Evolutionary conservation across 2,797 vertebrate species (phyloP).

Genomic region (Enteromius anoplus): DNA sequence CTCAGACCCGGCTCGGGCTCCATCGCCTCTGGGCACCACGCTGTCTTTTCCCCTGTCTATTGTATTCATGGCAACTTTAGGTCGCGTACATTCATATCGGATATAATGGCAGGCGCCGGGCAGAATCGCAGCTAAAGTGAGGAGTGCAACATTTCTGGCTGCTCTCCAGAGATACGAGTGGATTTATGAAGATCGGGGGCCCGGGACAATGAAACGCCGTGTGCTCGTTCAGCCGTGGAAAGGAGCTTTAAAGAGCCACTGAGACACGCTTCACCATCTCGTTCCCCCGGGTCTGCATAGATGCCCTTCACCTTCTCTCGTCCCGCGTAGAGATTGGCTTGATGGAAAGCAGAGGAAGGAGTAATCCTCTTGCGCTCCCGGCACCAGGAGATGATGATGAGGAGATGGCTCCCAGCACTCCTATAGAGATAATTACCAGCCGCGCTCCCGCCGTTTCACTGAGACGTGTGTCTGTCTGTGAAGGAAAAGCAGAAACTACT

Average conservation of each 20-base stretch:
- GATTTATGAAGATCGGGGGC: conserved; percentile 59
- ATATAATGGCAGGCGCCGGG: conserved; percentile 42
- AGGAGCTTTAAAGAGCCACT: conserved; percentile 59
- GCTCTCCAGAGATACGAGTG: conserved; percentile 60
- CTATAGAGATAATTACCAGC: conserved; percentile 52
- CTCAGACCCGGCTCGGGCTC: conserved; percentile 14
- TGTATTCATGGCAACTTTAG: conserved; percentile 35
- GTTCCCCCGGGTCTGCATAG: conserved; percentile 18
- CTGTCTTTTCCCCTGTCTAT: conserved; percentile 15
- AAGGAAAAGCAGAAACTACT: not conserved
- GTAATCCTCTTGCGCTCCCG: conserved; percentile 45
- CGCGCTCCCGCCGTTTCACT: conserved; percentile 2
- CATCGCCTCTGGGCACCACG: conserved; percentile 27
- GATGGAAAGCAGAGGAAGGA: conserved; percentile 35
- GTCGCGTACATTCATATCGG: conserved; percentile 31
- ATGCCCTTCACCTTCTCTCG: conserved; percentile 13
- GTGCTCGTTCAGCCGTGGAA: conserved; percentile 52
- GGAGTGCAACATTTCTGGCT: conserved; percentile 54
- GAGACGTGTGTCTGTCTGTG: conserved; percentile 19
- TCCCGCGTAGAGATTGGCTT: conserved; percentile 12
- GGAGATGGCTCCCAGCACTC: conserved; percentile 49
- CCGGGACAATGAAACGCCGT: conserved; percentile 55
- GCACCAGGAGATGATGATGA: conserved; percentile 44
- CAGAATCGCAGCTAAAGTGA: conserved; percentile 36
- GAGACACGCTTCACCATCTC: conserved; percentile 49